Evolutionary conservation across 2,113 vertebrate genomes (phyloP).

Genomic region (Tachuris rubrigastra): DNA sequence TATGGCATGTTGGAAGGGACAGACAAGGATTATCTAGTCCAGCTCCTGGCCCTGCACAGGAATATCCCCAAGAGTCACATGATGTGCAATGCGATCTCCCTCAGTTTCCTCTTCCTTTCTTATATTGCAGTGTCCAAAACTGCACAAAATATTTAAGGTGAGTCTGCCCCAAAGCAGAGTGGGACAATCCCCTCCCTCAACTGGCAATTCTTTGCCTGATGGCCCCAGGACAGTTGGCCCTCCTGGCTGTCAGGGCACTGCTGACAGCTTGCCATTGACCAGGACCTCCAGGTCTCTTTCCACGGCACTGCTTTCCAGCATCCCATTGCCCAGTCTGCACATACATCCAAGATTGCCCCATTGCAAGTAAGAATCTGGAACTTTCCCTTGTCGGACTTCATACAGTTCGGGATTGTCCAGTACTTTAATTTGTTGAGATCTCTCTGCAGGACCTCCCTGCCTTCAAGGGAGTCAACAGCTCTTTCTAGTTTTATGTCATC

Average conservation of each 20-base stretch:
- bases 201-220: neutral
- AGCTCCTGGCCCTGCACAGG: neutral
- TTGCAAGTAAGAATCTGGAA: neutral
- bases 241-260: neutral
- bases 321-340: neutral
- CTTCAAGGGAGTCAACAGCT: neutral
- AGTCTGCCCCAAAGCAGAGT: neutral
- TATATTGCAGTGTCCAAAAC: neutral
- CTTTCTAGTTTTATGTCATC: neutral
- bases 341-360: neutral
- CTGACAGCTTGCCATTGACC: neutral
- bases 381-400: neutral
- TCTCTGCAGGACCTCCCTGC: neutral
- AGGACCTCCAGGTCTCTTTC: neutral
- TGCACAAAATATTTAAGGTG: neutral
- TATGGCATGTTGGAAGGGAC: neutral
- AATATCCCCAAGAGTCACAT: too few relatives aligned
- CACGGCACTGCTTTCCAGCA: neutral
- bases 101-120: neutral
- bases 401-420: neutral
- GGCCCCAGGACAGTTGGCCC: neutral
- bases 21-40: neutral
- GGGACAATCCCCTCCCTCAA: neutral
- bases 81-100: neutral
- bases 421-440: neutral